Conservation (phyloP, 2,113 vertebrate genomes). For the Bubo scandiacus region DNA sequence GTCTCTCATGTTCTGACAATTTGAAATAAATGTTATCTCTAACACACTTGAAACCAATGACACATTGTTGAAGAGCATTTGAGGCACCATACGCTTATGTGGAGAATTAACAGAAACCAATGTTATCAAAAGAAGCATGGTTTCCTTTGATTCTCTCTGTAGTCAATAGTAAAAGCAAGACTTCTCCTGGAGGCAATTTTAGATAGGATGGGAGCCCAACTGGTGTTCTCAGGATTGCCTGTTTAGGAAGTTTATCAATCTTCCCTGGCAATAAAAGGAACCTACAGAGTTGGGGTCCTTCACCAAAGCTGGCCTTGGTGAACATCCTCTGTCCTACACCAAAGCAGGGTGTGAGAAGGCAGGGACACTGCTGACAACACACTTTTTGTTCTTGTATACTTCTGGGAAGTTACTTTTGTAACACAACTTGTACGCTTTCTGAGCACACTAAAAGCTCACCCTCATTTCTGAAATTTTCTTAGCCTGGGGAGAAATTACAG, state of each 20-base stretch:
- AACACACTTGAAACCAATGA: neutral
- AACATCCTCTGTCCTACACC: neutral
- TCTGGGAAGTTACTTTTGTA: neutral
- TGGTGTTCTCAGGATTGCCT: neutral
- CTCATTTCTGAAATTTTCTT: neutral
- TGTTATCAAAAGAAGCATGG: neutral
- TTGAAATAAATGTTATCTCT: neutral
- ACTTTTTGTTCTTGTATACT: neutral
- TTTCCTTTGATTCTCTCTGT: neutral
- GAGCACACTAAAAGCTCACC: neutral
- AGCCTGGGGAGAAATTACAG: neutral
- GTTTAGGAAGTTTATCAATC: neutral
- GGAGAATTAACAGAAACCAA: neutral
- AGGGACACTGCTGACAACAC: neutral
- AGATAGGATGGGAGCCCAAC: neutral
- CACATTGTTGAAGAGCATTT: neutral
- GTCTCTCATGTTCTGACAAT: neutral
- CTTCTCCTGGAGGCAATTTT: neutral
- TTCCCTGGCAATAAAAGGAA: neutral
- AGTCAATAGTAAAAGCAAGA: neutral
- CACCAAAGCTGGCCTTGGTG: neutral
- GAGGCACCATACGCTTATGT: neutral
- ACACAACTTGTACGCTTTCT: neutral
- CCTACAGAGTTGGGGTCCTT: neutral
- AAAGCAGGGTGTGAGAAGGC: neutral